Evolutionary conservation across 2,888 invertebrate genomes (phyloP), one percentile per base, ranked within the genome.

Genomic region (Iselma pallidipennis): DNA sequence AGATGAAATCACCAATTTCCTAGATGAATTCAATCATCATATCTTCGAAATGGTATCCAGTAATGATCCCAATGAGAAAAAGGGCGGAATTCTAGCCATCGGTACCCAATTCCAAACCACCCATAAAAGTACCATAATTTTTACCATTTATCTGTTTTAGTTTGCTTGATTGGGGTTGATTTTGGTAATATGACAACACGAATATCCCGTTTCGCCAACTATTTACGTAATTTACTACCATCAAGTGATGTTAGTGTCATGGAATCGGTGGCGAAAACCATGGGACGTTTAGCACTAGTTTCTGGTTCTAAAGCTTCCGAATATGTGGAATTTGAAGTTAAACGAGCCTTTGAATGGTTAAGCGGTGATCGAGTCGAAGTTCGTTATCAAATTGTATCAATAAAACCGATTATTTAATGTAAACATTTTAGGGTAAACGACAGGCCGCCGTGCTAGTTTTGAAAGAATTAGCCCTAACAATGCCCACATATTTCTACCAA

Each of bases 281-380:
- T 98, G 68, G 98, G 97, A 0, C 92, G 94, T 70, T 83, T 99
- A 56, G 97, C 97, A 1, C 86, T 95, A 21, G 90, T 92, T 16
- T 94, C 94, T 0, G 97, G 97, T 12, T 95, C 96, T 0, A 95
- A 95, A 80, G 92, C 97, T 28, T 94, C 96, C 0, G 96, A 97
- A 78, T 96, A 97, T 79, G 96, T 98, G n/a, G 97, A 98, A 75
- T 96, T 96, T 83, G 97, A 98, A 83, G 95, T 98, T 1, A 96
- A 96, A 80, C 86, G 94, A 76, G 95, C 98, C 1, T 93, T 96
- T 79, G 98, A 98, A 80, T 97, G 96, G 96, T 84, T 98, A 4
- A 90, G 91, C 25, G 93, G 92, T 54, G 96, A 95, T 74, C 85
- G 95, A 70, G 90, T 95, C 80, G 97, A 98, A 81, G 85, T 85